Evolutionary conservation across 2,113 vertebrate genomes (phyloP), one percentile per base, ranked within the genome.

Genomic region (Caranx melampygus): DNA sequence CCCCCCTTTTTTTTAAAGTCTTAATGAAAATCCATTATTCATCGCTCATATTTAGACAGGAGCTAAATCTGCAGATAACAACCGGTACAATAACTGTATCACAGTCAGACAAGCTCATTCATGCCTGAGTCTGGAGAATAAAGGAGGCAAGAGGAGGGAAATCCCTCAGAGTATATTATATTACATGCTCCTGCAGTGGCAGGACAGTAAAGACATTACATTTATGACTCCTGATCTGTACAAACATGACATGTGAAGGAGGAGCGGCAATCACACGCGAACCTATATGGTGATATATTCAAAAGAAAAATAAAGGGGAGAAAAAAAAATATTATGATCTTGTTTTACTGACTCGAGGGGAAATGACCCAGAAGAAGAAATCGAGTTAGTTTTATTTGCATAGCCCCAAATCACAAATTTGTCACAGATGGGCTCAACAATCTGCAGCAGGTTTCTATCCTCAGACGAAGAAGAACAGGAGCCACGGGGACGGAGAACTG

Each of bases 151-250:
- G n/a, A 11, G 26, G 37, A 64, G 76, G 47, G 64, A 88, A 90
- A 71, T 63, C 79, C 73, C 78, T 47, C 14, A 42, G 34, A 76
- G 47, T 37, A 45, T 78, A 88, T 91, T 86, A 21, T n/a, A 45
- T 87, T 88, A 83, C 83, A 64, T 4, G 16, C 60, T 75, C 78
- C 75, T 77, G 80, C 75, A 78, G 75, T 40, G 85, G 74, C 79
- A 86, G 49, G 76, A 89, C 73, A 80, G 79, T 66, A 26, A 84
- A 65, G 67, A 70, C 42, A 60, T 75, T 62, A 34, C 51, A 68
- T 75, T 88, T 76, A 81, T 55, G 58, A 71, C 63, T 60, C 15
- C 42, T 81, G 70, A 88, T 86, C 69, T 72, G 58, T 64, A 62
- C 52, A 84, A 90, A 84, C 82, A 65, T n/a, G 35, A 64, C 49